Conservation (phyloP, 2,888 invertebrate species). For the Cepaea hortensis region DNA sequence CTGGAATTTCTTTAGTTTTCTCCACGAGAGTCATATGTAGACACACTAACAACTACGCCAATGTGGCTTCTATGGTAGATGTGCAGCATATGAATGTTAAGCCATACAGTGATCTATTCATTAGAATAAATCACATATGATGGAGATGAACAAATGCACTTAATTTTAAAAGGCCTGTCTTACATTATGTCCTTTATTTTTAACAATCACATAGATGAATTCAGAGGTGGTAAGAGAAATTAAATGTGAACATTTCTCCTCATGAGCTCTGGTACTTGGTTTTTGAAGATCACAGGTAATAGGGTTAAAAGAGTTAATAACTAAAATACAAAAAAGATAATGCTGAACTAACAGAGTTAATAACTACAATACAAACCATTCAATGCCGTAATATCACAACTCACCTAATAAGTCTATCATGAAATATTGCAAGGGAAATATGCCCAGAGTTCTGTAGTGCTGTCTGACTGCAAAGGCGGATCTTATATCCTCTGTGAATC, state of each 20-base stretch:
- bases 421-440: slow-evolving; percentile 89
- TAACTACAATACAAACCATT: not conserved
- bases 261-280: too few species aligned
- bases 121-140: too few species aligned
- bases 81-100: too few species aligned
- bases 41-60: too few species aligned
- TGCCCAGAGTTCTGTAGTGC: slow-evolving; percentile 96
- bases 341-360: not conserved
- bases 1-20: too few species aligned
- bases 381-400: slow-evolving; percentile 80
- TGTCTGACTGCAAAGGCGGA: slow-evolving; percentile 92
- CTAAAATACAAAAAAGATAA: not conserved
- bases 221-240: slow-evolving; percentile 76
- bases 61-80: too few species aligned
- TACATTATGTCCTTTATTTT: not conserved
- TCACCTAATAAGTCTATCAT: slow-evolving; percentile 83
- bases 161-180: too few species aligned
- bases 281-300: too few species aligned
- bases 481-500: slow-evolving; percentile 86
- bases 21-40: too few species aligned
- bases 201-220: not conserved
- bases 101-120: too few species aligned
- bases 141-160: too few species aligned
- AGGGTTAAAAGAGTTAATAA: too few species aligned
- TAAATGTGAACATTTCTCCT: slow-evolving; percentile 77